These are phyloP conservation scores for Chrysolina americana DNA, from an alignment of 2,888 invertebrate genomes.

Conservation along the genomic window DNA sequence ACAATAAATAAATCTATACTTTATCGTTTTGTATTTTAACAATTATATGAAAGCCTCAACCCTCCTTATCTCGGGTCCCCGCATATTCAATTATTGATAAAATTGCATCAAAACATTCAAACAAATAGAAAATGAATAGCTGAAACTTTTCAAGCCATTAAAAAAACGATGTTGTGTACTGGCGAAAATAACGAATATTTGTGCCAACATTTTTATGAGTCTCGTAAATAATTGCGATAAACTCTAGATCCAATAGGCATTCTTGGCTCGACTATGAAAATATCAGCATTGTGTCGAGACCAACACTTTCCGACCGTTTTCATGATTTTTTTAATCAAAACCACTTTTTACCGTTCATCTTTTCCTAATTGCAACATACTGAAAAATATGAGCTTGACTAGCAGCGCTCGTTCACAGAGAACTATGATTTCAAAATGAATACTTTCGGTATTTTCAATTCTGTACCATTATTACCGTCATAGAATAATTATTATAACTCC, in stretches of 20 bases:
- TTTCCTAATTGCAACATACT: no score
- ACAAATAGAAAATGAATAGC: background rate
- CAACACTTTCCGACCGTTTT: background rate
- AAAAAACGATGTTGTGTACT: background rate
- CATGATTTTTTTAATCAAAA: background rate
- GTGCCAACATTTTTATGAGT: slow-evolving; percentile 10
- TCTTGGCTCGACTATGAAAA: slow-evolving; percentile 6
- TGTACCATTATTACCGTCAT: no score
- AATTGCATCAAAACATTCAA: background rate
- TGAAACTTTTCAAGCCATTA: background rate
- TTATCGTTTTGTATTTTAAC: no score
- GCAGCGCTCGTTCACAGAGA: no score
- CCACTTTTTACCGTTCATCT: background rate
- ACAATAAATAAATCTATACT: no score
- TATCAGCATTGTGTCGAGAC: background rate
- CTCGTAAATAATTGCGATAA: slow-evolving; percentile 1
- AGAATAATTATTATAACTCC: no score
- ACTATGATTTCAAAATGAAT: no score
- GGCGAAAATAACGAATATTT: slow-evolving; percentile 11
- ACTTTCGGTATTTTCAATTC: no score
- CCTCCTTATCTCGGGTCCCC: no score
- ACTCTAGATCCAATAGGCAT: background rate
- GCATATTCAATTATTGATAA: background rate
- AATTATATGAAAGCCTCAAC: no score
- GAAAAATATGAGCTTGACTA: no score